These are phyloP conservation scores for Vanacampus margaritifer DNA, from an alignment of 2,113 vertebrate species.

Conservation along the genomic window DNA sequence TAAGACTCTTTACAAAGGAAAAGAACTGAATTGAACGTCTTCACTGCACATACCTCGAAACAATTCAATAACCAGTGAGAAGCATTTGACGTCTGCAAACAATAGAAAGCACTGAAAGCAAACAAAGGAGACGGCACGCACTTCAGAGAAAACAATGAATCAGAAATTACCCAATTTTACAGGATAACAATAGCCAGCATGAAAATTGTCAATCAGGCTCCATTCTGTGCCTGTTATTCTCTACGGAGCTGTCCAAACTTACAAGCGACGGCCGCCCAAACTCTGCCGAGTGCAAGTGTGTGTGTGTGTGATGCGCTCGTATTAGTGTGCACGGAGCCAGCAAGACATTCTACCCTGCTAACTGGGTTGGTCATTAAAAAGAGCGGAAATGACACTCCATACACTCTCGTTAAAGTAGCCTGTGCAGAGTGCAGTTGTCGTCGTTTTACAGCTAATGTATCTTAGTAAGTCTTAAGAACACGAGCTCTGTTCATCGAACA, in stretches of 20 bases:
- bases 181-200: constrained; percentile 32
- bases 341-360: neutral
- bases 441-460: neutral
- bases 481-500: neutral
- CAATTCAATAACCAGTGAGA: constrained; percentile 38
- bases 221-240: constrained; percentile 25
- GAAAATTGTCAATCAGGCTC: constrained; percentile 51
- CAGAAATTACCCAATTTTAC: constrained; percentile 34
- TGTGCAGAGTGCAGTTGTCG: neutral
- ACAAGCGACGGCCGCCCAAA: constrained; percentile 42
- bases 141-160: constrained; percentile 35
- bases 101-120: constrained; percentile 13
- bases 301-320: constrained; percentile 16
- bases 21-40: constrained; percentile 9
- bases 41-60: constrained; percentile 13
- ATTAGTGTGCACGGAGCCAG: neutral
- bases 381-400: neutral
- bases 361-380: neutral
- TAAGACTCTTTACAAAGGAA: neutral
- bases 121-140: constrained; percentile 32
- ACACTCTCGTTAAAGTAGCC: neutral
- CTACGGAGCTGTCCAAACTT: constrained; percentile 41
- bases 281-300: constrained; percentile 23
- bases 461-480: neutral
- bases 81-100: constrained; percentile 17